phyloP scores from a whole-genome alignment of 2,797 vertebrate species.

The Anolis apletophallus region DNA sequence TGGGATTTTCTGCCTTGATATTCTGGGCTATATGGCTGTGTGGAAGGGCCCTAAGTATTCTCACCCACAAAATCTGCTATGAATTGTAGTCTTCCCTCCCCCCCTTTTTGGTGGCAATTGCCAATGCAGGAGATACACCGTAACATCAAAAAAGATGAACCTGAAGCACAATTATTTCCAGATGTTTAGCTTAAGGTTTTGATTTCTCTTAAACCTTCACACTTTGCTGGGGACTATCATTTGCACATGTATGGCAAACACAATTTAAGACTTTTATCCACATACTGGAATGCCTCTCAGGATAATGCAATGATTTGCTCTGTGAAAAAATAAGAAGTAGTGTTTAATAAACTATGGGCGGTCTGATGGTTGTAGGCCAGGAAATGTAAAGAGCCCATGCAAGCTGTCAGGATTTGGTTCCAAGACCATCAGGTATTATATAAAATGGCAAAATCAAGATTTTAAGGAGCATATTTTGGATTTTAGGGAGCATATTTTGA shows the following conservation, averaged over 20 bases:
- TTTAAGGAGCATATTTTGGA: no score
- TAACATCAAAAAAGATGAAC: not conserved
- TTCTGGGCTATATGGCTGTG: no score
- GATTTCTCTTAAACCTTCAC: not conserved
- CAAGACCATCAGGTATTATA: no score
- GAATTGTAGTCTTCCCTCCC: no score
- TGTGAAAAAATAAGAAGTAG: not conserved
- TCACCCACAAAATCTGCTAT: no score
- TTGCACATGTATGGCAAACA: not conserved
- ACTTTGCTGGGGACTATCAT: not conserved
- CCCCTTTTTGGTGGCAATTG: no score
- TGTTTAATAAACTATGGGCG: not conserved
- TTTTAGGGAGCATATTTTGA: no score
- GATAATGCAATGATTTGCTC: not conserved
- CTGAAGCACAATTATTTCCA: not conserved
- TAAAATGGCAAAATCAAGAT: no score
- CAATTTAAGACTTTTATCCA: not conserved
- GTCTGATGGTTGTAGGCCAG: not conserved
- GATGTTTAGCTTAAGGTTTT: not conserved
- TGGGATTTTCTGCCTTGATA: no score
- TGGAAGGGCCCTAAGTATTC: no score
- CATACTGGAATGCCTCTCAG: not conserved
- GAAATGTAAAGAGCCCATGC: not conserved
- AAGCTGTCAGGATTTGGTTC: no score
- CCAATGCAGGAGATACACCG: no score